Percentiles rank a stretch among this genome's conserved stretches.
phyloP scores from a whole-genome alignment of 2,113 vertebrate genomes.

The Hyperoodon ampullatus region DNA sequence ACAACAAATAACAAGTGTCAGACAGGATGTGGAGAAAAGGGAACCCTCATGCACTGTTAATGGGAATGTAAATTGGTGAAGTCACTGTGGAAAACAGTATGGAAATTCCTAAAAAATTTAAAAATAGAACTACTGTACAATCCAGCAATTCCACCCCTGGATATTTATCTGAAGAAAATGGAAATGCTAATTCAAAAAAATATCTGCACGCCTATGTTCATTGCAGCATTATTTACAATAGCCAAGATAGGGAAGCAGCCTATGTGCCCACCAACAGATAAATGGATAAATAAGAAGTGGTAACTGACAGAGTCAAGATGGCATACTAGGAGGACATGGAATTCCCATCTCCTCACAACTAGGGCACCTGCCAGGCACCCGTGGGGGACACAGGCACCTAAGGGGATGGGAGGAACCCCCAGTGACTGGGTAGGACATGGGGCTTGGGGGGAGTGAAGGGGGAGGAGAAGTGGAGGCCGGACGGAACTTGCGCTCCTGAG shows the following conservation, averaged over 20 bases:
- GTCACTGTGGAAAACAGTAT: background rate
- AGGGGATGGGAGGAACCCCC: too few relatives aligned
- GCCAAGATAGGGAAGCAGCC: background rate
- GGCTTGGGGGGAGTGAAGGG: too few relatives aligned
- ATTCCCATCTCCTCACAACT: too few relatives aligned
- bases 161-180: background rate
- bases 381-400: too few relatives aligned
- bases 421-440: too few relatives aligned
- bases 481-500: too few relatives aligned
- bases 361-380: too few relatives aligned
- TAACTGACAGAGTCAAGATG: background rate
- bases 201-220: background rate
- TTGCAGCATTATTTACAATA: background rate
- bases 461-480: too few relatives aligned
- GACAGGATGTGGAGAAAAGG: background rate
- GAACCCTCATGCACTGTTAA: background rate
- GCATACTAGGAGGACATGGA: accelerated
- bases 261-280: background rate
- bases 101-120: background rate
- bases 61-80: background rate
- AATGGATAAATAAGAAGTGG: background rate
- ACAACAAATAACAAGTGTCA: background rate
- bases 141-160: background rate
- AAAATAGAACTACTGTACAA: background rate
- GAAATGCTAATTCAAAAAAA: background rate